Conservation (phyloP, 2,888 invertebrate species). For the Limnephilus lunatus region DNA sequence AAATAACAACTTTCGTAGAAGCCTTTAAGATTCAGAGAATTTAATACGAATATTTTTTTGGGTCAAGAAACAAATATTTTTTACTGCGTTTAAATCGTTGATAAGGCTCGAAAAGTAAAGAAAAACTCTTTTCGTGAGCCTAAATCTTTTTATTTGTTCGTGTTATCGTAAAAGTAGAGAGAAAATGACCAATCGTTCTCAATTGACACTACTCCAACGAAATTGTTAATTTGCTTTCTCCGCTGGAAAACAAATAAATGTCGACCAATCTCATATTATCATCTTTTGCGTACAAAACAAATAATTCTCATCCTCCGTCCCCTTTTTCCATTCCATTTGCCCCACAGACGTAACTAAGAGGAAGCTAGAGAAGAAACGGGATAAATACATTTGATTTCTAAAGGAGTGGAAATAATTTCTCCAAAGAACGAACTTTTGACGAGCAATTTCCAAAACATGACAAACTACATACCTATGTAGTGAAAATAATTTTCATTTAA, state of each 20-base stretch:
- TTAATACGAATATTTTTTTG: too few species aligned
- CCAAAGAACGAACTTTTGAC: background rate
- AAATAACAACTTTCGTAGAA: too few species aligned
- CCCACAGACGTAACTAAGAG: background rate
- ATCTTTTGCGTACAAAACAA: conserved; percentile 10
- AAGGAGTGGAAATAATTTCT: too few species aligned
- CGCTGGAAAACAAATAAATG: conserved; percentile 19
- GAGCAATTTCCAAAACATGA: background rate
- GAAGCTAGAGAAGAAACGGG: background rate
- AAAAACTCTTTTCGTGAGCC: background rate
- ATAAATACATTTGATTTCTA: background rate
- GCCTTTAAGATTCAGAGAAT: too few species aligned
- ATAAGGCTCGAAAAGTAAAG: background rate
- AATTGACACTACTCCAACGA: background rate
- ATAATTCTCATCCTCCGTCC: background rate
- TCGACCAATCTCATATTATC: background rate
- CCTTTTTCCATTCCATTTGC: background rate
- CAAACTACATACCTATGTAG: too few species aligned
- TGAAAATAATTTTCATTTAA: too few species aligned
- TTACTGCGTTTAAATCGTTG: background rate
- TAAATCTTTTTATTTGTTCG: background rate
- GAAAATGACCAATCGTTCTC: background rate
- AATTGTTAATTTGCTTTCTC: conserved; percentile 15
- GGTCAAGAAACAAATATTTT: too few species aligned
- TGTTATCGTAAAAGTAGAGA: background rate